Evolutionary conservation across 2,113 vertebrate genomes (phyloP).

Genomic region (Festucalex cinctus): DNA sequence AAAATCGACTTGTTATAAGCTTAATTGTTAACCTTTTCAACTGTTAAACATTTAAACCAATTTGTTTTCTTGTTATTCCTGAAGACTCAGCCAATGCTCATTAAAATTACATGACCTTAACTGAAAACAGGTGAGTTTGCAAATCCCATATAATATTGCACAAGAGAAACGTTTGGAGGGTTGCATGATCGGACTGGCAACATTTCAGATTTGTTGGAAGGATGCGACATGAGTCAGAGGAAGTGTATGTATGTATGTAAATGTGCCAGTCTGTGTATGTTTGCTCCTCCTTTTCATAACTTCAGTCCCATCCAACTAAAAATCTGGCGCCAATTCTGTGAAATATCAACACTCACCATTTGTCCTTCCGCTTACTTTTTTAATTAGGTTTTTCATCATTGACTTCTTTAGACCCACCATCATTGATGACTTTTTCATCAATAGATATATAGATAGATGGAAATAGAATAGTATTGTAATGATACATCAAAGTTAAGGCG

Average conservation of each 20-base stretch:
- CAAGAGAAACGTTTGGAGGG: conserved; percentile 31
- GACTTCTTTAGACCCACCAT: too few relatives aligned
- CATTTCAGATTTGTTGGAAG: conserved; percentile 8
- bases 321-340: conserved; percentile 26
- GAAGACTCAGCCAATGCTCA: conserved; percentile 38
- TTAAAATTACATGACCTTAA: conserved; percentile 49
- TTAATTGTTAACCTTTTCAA: conserved; percentile 15
- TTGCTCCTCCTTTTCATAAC: conserved; percentile 24
- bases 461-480: too few relatives aligned
- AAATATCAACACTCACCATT: conserved; percentile 12
- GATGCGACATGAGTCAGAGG: conserved; percentile 38
- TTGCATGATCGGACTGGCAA: conserved; percentile 7
- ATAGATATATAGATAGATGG: too few relatives aligned
- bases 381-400: not conserved
- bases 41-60: conserved; percentile 14
- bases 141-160: conserved; percentile 28
- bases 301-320: conserved; percentile 15
- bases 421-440: too few relatives aligned
- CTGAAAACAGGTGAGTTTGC: conserved; percentile 18
- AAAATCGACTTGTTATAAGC: too few relatives aligned
- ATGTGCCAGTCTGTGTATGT: not conserved
- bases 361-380: not conserved
- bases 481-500: too few relatives aligned
- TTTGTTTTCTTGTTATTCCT: conserved; percentile 26
- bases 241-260: conserved; percentile 15